Base-by-base conservation (phyloP, 2,888 invertebrate species). In the Acheta domesticus region DNA sequence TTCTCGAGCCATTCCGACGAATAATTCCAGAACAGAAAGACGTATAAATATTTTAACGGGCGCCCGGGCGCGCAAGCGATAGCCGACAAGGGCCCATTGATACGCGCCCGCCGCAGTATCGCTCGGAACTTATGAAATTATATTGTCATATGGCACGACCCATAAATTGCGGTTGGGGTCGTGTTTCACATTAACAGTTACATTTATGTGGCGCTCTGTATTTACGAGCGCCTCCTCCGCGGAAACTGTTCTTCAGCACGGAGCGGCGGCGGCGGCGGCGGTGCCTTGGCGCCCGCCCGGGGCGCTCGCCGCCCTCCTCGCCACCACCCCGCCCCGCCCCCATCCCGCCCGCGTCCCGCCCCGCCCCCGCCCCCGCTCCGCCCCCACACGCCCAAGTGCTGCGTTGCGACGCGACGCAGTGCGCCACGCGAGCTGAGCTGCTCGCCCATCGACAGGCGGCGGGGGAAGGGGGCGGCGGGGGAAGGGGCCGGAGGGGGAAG, bases 11-110 rank as follows among this genome's bases (percentile, higher is more conserved):
- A 62, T 62, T 62, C 62, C 62, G 62, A 19, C 62, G 62, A 62
- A 62, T 62, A 62, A 62, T 62, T 62, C 62, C 62, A n/a, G 62
- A 62, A 62, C 62, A 62, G 62, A 62, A 62, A n/a, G 62, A 62
- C 62, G 62, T n/a, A 62, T 62, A 62, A 62, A 62, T 62, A 62
- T 62, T 62, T 62, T 62, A 62, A 62, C 62, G 62, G n/a, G 16
- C 8, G 8, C 62, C n/a, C 16, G 16, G 62, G 8, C 16, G 14
- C 62, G 62, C 62, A n/a, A n/a, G 62, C 62, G 16, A 62, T 62
- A 62, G 16, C n/a, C 16, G n/a, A 16, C 16, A 62, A 62, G 62
- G n/a, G n/a, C 16, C 62, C 62, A 62, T 62, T 62, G 62, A 16
- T 16, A 19, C 62, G 62, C 62, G 62, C n/a, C 16, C 62, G n/a